Evolutionary conservation across 30 jellyfish, hydroid and myxozoan species (phyloP).

Genomic region (Haliclystus octoradiatus): DNA sequence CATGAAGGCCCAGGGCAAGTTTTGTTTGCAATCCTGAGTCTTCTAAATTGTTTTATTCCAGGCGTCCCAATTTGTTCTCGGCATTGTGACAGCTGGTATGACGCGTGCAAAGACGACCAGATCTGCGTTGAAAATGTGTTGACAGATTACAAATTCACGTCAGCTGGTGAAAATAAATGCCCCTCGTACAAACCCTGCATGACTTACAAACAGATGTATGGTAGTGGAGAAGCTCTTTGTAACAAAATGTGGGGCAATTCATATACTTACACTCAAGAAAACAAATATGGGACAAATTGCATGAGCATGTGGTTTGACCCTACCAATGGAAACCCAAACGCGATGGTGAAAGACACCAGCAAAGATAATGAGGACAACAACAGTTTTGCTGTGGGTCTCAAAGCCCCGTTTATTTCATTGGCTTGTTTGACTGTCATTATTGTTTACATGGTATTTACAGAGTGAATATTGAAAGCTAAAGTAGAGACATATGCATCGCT

Average conservation of each 20-base stretch:
- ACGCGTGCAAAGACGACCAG: slow-evolving; percentile 47
- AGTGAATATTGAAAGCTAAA: no score
- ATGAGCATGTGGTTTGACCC: slow-evolving; percentile 73
- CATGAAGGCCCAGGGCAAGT: no score
- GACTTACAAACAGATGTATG: slow-evolving; percentile 59
- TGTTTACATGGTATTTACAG: no score
- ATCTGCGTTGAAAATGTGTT: slow-evolving; percentile 65
- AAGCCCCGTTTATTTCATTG: no score
- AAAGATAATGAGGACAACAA: no score
- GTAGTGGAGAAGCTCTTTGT: slow-evolving; percentile 58
- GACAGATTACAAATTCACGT: slow-evolving; percentile 46
- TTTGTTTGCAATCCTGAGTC: no score
- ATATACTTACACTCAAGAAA: slow-evolving; percentile 31
- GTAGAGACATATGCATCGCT: no score
- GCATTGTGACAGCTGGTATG: slow-evolving; percentile 71
- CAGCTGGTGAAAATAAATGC: slow-evolving; percentile 47
- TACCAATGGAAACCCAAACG: slow-evolving; percentile 28
- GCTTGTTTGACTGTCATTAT: no score
- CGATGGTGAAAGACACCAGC: no score
- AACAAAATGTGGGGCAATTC: slow-evolving; percentile 79
- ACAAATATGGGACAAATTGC: slow-evolving; percentile 46
- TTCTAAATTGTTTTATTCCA: neutral
- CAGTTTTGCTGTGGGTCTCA: no score
- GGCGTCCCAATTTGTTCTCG: slow-evolving; percentile 76
- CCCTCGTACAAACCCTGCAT: slow-evolving; percentile 57